Percentiles rank a stretch among this genome's conserved stretches.
Conservation (phyloP, 2,888 invertebrate species). For the Andrena praecox region DNA sequence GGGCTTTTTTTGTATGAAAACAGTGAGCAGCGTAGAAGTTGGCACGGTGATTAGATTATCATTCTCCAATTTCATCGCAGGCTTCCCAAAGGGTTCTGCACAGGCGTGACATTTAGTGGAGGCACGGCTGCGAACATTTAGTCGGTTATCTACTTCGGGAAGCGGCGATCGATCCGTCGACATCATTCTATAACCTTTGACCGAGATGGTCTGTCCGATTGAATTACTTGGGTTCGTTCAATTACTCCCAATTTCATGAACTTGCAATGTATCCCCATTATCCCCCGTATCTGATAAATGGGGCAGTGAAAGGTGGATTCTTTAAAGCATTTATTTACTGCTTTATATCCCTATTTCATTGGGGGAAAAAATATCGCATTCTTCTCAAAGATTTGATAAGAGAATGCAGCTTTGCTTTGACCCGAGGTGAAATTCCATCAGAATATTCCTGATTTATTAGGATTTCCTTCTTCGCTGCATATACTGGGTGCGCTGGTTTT, state of each 20-base stretch:
- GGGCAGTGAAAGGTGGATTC: not conserved
- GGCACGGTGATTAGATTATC: not conserved
- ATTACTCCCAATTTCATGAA: constrained; percentile 47
- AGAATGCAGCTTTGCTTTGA: too few species aligned
- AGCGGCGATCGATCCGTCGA: constrained; percentile 57
- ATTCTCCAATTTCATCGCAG: not conserved
- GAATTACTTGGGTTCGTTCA: constrained; percentile 48
- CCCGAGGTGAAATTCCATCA: not conserved
- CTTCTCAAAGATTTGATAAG: too few species aligned
- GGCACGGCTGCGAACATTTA: constrained; percentile 37
- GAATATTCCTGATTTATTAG: constrained; percentile 11
- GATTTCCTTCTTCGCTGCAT: not conserved
- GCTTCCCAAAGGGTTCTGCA: constrained; percentile 33
- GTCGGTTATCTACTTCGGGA: constrained; percentile 50
- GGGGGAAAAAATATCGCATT: too few species aligned
- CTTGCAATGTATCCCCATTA: constrained; percentile 40
- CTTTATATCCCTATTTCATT: not conserved
- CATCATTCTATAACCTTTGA: constrained; percentile 62
- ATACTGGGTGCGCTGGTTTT: too few species aligned
- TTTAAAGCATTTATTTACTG: not conserved
- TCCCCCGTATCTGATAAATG: constrained; percentile 12
- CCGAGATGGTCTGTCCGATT: constrained; percentile 41
- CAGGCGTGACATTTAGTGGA: constrained; percentile 56
- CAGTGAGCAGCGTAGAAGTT: not conserved
- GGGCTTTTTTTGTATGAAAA: too few species aligned